Evolutionary conservation across 1,140 invertebrate genomes (phyloP), one percentile per base, ranked within the genome.

Genomic region (Lithobius niger): DNA sequence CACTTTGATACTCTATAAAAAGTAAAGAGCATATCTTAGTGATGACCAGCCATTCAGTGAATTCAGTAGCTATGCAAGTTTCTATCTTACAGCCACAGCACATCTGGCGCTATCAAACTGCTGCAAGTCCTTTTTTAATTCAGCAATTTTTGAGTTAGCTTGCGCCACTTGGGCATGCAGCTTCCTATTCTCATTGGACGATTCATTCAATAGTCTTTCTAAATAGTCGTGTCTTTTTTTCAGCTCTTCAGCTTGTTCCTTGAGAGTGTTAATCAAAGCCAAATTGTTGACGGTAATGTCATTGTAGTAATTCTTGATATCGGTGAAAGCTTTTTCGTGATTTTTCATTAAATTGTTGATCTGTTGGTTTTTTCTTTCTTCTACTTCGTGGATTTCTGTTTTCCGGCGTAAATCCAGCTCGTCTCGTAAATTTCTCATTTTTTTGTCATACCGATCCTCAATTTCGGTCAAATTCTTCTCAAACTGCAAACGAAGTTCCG

Each of bases 251-350:
- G 92, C 81, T 79, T 95, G 84, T 66, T 87, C 83, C 77, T 86
- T 89, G 28, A 90, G 70, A 63, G 79, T 84, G 58, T 81, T 80
- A 27, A 91, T 90, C 6, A 90, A 69, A 49, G 79, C 84, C 55
- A 95, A 74, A 69, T 94, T 95, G 67, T 94, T 94, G 0, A 91
- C 69, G 1, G 87, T 90, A 40, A 95, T 91, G 61, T 94, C 88
- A 64, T 92, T 93, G 62, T 93, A 96, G 72, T 93, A 95, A 67
- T 85, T 86, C 70, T 92, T 94, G 65, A 94, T 82, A 66, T 93
- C 85, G 43, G 79, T 76, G 66, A 92, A 89, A 0, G 85, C 82
- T 62, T 82, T 81, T 57, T 91, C 86, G 66, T 95, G 88, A 61
- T 84, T 81, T 57, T 80, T 80, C 57, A 87, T 85, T 49, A 95